These are phyloP conservation scores for Caenorhabditis sulstoni DNA, from an alignment of 2,888 invertebrate genomes.

Conservation along the genomic window DNA sequence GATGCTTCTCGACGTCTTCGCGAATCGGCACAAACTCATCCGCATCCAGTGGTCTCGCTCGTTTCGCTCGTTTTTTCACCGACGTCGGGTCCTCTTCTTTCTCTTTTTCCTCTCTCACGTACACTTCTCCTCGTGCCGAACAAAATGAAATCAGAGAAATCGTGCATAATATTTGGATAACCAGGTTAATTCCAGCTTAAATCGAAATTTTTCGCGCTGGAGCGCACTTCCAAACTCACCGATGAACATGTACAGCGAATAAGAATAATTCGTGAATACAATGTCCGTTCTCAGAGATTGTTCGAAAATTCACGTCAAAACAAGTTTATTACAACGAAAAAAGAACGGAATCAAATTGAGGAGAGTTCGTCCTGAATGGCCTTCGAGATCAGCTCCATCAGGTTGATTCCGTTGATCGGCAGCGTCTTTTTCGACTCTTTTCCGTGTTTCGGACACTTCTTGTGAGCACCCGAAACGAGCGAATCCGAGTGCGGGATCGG, in stretches of 20 bases:
- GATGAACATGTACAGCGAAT: conserved; percentile 8
- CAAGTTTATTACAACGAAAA: background rate
- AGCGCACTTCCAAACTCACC: background rate
- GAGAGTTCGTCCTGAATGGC: conserved; percentile 40
- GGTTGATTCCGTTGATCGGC: conserved; percentile 44
- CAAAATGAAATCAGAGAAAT: conserved; percentile 15
- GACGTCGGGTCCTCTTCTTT: background rate
- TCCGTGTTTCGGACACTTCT: conserved; percentile 34
- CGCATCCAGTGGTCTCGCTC: conserved; percentile 24
- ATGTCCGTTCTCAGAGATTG: too few species aligned
- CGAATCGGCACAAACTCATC: conserved; percentile 23
- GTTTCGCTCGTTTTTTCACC: background rate
- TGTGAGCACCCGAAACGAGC: conserved; percentile 17
- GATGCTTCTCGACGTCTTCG: conserved; percentile 28
- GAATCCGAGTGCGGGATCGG: conserved; percentile 47
- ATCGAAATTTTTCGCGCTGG: conserved; percentile 11
- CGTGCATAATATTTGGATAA: conserved; percentile 8
- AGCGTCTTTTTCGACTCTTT: conserved; percentile 9
- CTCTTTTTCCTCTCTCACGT: conserved; percentile 8
- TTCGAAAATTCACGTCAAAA: conserved; percentile 3
- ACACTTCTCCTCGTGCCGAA: conserved; percentile 7
- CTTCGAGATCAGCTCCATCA: conserved; percentile 51
- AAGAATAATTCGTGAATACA: too few species aligned
- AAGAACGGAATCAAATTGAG: conserved; percentile 8
- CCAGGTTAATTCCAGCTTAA: background rate